Base-by-base conservation (phyloP, 1,140 invertebrate genomes). In the Pseudomyrmex pallidus region DNA sequence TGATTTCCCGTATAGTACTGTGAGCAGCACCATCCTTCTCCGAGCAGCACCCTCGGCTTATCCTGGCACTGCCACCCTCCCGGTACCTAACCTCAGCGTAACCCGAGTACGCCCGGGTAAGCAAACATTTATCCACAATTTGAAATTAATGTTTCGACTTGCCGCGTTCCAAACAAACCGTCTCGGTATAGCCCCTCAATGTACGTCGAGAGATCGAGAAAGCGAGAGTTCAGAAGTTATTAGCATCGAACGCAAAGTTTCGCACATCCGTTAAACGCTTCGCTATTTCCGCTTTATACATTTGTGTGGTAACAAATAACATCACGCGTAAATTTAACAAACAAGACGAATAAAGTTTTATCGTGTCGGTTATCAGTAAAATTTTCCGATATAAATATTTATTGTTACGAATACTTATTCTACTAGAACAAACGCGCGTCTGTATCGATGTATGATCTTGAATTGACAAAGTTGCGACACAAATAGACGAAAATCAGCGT, bases 131-230 rank as follows among this genome's bases (percentile, higher is more conserved):
- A 83, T 87, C 77, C 77, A 86, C 82, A 83, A 73, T 70, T 78
- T 87, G 57, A 82, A 82, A 89, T 88, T 88, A 89, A 90, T 88
- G 86, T 87, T 89, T 89, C 83, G 82, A 85, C 86, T 61, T 72
- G 80, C 74, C 77, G 86, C 83, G 82, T 84, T 74, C 78, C 78
- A 54, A 78, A 78, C 50, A 22, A 7, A n/a, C 22, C 35, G 2
- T 70, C 20, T 35, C 35, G 56, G 2, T 35, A 12, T 59, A 25
- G 56, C 12, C n/a, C 7, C 77, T 48, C 20, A 25, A 62, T 20
- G 22, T 15, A 15, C n/a, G 15, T 17, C 17, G 35, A 74, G 68
- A 46, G 4, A 2, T 15, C 20, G 22, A 64, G 63, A 74, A 64
- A 50, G 15, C 25, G 46, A 48, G 56, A 82, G 48, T 73, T 64